Base-by-base conservation (phyloP, 2,113 vertebrate species). In the Synchiropus splendidus region DNA sequence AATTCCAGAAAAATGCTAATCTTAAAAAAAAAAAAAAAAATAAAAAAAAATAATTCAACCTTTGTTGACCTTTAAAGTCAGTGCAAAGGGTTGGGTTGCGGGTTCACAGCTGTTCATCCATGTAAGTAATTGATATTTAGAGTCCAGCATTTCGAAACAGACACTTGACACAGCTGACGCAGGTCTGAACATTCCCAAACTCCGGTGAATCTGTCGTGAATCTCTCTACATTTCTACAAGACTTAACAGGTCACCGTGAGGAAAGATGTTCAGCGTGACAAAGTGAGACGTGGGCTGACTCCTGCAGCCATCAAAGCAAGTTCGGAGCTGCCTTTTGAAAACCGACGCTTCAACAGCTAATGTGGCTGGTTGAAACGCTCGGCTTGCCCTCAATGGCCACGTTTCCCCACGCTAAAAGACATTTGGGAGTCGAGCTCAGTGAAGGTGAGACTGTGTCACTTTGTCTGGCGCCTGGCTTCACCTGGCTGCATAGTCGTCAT, bases 271-370 rank as follows among this genome's bases (percentile, higher is more conserved):
- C 55, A 52, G 49, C 45, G 44, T 58, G 68, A 63, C 58, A 67
- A 61, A 60, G 61, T 62, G 53, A 78, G 59, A 59, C 15, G 3
- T 5, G n/a, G 53, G 54, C 61, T 41, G 53, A 49, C 52, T 77
- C 56, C 45, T n/a, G n/a, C 42, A 5, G 31, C 62, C 61, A 70
- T 69, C 64, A 78, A 72, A 80, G 75, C 85, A 83, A 81, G 86
- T 82, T 82, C 21, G 12, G 77, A 87, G 76, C 72, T 86, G 86
- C 74, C 81, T 67, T 70, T 68, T 63, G 56, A 50, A 75, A 83
- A 72, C 77, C 80, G 70, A 83, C 67, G 70, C 66, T 6, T 69
- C 75, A 79, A 77, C 57, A 79, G 77, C 77, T 81, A 85, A 86
- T 85, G 80, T 72, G 67, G 67, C 64, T 82, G 65, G 75, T 78